Conservation (phyloP, 1,140 invertebrate species). For the Himalopsyche phryganea region DNA sequence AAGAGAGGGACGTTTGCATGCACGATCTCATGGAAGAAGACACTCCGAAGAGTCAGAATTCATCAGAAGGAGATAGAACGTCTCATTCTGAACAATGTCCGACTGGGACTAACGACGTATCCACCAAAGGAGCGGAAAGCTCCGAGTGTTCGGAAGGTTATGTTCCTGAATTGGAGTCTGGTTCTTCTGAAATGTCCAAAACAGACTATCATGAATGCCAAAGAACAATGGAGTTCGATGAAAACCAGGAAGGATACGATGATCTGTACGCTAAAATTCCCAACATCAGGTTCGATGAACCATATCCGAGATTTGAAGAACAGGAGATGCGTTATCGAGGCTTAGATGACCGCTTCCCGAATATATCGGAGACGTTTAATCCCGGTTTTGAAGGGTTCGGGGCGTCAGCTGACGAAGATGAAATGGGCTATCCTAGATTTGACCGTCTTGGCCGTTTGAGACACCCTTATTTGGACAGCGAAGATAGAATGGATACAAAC, state of each 20-base stretch:
- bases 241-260: slow-evolving; percentile 40
- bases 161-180: slow-evolving; percentile 62
- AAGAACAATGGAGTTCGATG: slow-evolving; percentile 47
- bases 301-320: slow-evolving; percentile 26
- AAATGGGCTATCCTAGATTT: slow-evolving; percentile 60
- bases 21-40: slow-evolving; percentile 55
- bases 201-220: slow-evolving; percentile 50
- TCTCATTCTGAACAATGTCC: slow-evolving; percentile 41
- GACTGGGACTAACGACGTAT: slow-evolving; percentile 35
- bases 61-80: slow-evolving; percentile 53
- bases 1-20: slow-evolving; percentile 40
- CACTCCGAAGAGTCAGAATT: slow-evolving; percentile 50
- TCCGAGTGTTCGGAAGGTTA: slow-evolving; percentile 64
- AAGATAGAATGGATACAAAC: slow-evolving; percentile 42
- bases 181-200: slow-evolving; percentile 58
- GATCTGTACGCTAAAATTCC: slow-evolving; percentile 33
- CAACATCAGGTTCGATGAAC: slow-evolving; percentile 32
- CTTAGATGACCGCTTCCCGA: slow-evolving; percentile 23
- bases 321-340: slow-evolving; percentile 24
- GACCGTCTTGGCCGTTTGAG: slow-evolving; percentile 54
- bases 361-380: slow-evolving; percentile 31
- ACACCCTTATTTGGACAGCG: slow-evolving; percentile 50
- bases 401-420: slow-evolving; percentile 58
- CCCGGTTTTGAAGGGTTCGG: slow-evolving; percentile 58
- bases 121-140: slow-evolving; percentile 47